Percentiles rank a stretch among this genome's conserved stretches.
These are phyloP conservation scores for Sebastes itinus DNA, from an alignment of 2,797 vertebrate genomes.

Conservation along the genomic window DNA sequence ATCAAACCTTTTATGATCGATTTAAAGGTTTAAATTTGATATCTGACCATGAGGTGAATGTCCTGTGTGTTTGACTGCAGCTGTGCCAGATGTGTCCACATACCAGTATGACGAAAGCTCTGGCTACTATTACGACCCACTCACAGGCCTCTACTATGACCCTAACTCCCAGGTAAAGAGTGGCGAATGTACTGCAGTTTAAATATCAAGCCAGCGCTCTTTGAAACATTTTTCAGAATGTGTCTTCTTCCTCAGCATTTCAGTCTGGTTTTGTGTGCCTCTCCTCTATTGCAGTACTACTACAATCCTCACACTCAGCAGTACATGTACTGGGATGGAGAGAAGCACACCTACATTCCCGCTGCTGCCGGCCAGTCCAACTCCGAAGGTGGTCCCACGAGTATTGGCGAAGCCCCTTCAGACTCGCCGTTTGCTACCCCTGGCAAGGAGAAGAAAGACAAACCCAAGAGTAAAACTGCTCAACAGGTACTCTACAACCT, in stretches of 20 bases:
- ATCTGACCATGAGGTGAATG: background rate
- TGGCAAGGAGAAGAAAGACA: constrained; percentile 92
- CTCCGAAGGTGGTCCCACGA: constrained; percentile 52
- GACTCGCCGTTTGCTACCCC: constrained; percentile 61
- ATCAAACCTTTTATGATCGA: background rate
- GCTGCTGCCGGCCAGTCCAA: constrained; percentile 80
- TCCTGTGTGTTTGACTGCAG: constrained; percentile 63
- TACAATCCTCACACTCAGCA: constrained; percentile 89
- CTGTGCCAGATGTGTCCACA: constrained; percentile 91
- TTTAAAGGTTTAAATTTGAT: background rate
- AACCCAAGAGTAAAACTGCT: constrained; percentile 92
- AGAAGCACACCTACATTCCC: constrained; percentile 86
- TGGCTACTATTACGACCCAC: constrained; percentile 91
- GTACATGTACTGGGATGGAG: constrained; percentile 94
- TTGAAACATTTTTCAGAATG: background rate
- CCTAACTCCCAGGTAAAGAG: constrained; percentile 88
- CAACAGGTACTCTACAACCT: constrained; percentile 85
- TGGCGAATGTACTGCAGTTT: background rate
- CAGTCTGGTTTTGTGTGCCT: background rate
- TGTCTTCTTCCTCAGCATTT: background rate
- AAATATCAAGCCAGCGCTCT: background rate
- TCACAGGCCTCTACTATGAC: constrained; percentile 93
- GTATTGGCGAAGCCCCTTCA: constrained; percentile 35
- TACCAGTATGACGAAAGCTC: constrained; percentile 93
- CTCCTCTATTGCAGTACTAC: constrained; percentile 84